Percentiles rank a stretch among this genome's conserved stretches.
phyloP scores from a whole-genome alignment of 2,113 vertebrate species.

The Naja naja region DNA sequence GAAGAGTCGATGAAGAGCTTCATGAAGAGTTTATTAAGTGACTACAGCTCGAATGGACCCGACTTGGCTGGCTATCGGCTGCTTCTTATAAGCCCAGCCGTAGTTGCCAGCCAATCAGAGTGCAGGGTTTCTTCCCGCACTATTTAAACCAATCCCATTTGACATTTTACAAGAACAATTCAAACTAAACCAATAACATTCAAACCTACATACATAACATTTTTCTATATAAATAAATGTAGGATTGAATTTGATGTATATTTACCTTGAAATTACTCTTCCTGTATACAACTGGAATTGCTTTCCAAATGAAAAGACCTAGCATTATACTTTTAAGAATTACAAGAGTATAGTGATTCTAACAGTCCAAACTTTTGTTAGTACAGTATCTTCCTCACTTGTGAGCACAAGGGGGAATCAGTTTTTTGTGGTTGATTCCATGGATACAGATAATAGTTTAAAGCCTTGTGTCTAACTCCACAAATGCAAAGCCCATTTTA shows the following conservation, averaged over 20 bases:
- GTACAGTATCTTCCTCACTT: neutral
- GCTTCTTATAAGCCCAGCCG: no score
- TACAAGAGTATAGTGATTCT: neutral
- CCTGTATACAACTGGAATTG: neutral
- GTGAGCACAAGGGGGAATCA: neutral
- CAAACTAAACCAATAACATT: no score
- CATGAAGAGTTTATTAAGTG: no score
- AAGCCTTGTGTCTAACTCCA: neutral
- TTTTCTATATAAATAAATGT: neutral
- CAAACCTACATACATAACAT: no score
- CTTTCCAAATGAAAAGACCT: neutral
- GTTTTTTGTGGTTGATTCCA: neutral
- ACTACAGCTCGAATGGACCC: no score
- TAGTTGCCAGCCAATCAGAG: no score
- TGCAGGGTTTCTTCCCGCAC: no score
- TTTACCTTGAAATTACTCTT: neutral
- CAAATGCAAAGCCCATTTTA: constrained; percentile 2
- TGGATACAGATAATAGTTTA: neutral
- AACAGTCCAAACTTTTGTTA: neutral
- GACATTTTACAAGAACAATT: no score
- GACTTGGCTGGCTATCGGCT: no score
- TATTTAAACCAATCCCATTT: no score
- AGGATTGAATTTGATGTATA: neutral
- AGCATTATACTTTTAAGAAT: neutral
- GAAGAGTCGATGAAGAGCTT: no score